Evolutionary conservation across 2,888 invertebrate species (phyloP).

Genomic region (Agrotis segetum): DNA sequence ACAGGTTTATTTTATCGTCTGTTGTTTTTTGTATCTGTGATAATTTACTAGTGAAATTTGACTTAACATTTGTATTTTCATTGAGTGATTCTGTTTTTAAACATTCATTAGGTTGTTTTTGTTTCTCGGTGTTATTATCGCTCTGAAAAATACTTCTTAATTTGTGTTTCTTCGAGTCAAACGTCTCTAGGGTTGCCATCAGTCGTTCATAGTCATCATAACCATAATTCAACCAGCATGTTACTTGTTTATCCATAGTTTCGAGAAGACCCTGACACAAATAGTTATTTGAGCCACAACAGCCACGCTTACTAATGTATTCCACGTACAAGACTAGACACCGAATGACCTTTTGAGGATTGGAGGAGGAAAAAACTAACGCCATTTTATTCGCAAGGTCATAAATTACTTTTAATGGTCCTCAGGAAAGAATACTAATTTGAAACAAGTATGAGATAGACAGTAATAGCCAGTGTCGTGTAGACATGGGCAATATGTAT

Average conservation of each 20-base stretch:
- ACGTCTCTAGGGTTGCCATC: background rate
- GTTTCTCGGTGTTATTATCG: background rate
- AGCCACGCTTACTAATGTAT: constrained; percentile 61
- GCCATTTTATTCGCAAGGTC: constrained; percentile 48
- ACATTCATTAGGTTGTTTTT: background rate
- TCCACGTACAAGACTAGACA: constrained; percentile 63
- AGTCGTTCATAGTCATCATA: constrained; percentile 15
- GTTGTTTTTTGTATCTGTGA: background rate
- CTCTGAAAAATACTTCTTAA: background rate
- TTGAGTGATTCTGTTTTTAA: constrained; percentile 4
- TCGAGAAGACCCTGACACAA: constrained; percentile 64
- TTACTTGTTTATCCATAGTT: constrained; percentile 46
- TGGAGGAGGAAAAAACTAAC: constrained; percentile 59
- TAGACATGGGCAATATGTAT: no score
- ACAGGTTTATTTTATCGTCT: constrained; percentile 14
- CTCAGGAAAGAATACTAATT: constrained; percentile 54
- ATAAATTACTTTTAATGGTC: constrained; percentile 54
- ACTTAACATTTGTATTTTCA: constrained; percentile 6
- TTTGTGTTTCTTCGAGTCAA: constrained; percentile 6
- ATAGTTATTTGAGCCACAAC: constrained; percentile 53
- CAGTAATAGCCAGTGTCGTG: constrained; percentile 27
- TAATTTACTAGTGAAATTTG: constrained; percentile 17
- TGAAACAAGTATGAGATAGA: constrained; percentile 10
- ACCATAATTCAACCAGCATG: constrained; percentile 32
- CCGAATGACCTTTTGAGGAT: constrained; percentile 67